A percentile compares a stretch with the other conserved stretches of the same genome.
phyloP scores from a whole-genome alignment of 2,113 vertebrate species.

The Polypterus senegalus region DNA sequence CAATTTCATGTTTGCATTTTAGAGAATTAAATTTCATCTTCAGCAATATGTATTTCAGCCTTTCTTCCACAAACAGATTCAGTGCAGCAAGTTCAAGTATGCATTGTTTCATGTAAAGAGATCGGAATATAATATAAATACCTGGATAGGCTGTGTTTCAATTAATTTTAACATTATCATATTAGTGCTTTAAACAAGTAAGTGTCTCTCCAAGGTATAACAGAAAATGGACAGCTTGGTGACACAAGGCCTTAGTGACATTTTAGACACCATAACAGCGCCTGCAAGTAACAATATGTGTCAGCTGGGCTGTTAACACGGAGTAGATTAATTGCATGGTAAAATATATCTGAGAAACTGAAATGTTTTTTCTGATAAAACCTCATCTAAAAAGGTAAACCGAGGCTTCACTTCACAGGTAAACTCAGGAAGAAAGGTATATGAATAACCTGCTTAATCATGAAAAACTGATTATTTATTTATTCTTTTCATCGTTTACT shows the following conservation, averaged over 20 bases:
- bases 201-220: conserved; percentile 50
- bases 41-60: too few relatives aligned
- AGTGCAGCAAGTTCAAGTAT: too few relatives aligned
- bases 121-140: not conserved
- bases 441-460: too few relatives aligned
- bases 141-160: conserved; percentile 20
- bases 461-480: too few relatives aligned
- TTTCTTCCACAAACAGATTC: too few relatives aligned
- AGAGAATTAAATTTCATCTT: too few relatives aligned
- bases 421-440: too few relatives aligned
- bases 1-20: too few relatives aligned
- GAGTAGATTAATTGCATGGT: not conserved
- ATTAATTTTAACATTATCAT: conserved; percentile 25
- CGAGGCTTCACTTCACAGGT: too few relatives aligned
- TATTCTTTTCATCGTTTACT: too few relatives aligned
- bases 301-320: conserved; percentile 11
- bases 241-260: conserved; percentile 41
- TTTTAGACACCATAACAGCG: conserved; percentile 63
- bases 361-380: not conserved
- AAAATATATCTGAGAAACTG: not conserved
- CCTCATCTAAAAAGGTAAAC: not conserved
- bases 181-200: conserved; percentile 33
- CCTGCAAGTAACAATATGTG: conserved; percentile 45
- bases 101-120: not conserved
- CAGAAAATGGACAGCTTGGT: conserved; percentile 44